These are phyloP conservation scores for Aporophyla lueneburgensis DNA, from an alignment of 2,888 invertebrate genomes.

Conservation along the genomic window DNA sequence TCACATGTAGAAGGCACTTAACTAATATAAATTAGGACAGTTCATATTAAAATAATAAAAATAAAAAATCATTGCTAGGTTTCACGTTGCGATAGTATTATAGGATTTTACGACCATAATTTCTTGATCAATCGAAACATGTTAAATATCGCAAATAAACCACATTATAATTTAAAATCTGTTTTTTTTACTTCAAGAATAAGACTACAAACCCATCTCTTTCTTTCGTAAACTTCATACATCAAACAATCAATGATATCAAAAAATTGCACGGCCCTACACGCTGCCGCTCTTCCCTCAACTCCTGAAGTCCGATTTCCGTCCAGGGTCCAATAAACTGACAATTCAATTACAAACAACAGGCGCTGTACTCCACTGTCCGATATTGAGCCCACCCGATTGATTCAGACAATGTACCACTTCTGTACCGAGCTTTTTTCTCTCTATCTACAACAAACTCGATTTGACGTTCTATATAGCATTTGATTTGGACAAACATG, in stretches of 20 bases:
- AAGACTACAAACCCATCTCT: background rate
- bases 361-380: slow-evolving; percentile 68
- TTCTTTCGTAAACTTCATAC: background rate
- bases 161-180: background rate
- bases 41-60: background rate
- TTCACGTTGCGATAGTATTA: background rate
- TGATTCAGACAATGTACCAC: slow-evolving; percentile 68
- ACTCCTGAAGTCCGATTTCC: slow-evolving; percentile 55
- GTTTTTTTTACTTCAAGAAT: background rate
- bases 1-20: background rate
- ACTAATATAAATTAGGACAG: too few relatives aligned
- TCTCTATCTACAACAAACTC: slow-evolving; percentile 50
- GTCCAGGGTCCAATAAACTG: slow-evolving; percentile 78
- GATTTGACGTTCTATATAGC: slow-evolving; percentile 57
- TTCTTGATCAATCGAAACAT: too few relatives aligned
- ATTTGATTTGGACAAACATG: slow-evolving; percentile 62
- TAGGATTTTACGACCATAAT: background rate
- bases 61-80: background rate
- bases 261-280: slow-evolving; percentile 16
- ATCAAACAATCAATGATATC: background rate
- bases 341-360: slow-evolving; percentile 82
- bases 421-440: slow-evolving; percentile 56
- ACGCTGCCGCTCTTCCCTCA: slow-evolving; percentile 52
- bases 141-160: background rate
- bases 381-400: slow-evolving; percentile 68